Conservation (phyloP, 2,888 invertebrate genomes). For the Trachelus troglodyta region DNA sequence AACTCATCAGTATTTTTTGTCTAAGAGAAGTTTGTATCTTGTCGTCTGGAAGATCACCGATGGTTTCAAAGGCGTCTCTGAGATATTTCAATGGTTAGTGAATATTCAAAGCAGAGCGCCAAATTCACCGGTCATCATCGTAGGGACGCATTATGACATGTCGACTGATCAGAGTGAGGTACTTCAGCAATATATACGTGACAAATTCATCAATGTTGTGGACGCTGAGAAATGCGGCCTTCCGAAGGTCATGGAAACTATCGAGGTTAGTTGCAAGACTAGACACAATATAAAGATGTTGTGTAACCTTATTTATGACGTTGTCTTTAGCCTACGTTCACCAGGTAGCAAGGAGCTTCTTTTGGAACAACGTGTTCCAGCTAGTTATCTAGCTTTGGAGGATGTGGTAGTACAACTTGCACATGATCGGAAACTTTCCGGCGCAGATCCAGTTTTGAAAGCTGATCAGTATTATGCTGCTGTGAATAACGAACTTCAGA, state of each 20-base stretch:
- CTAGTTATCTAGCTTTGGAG: conserved; percentile 93
- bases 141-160: conserved; percentile 96
- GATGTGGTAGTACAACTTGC: conserved; percentile 89
- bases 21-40: conserved; percentile 92
- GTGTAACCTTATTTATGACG: conserved; percentile 92
- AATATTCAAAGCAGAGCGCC: conserved; percentile 95
- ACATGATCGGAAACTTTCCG: conserved; percentile 76
- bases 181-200: conserved; percentile 88
- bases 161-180: conserved; percentile 82
- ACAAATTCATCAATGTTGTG: conserved; percentile 89
- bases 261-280: conserved; percentile 91
- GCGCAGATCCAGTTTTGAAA: conserved; percentile 83
- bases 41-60: conserved; percentile 96
- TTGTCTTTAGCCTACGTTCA: conserved; percentile 89
- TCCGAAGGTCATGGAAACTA: conserved; percentile 91
- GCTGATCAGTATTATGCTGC: conserved; percentile 78
- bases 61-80: conserved; percentile 87
- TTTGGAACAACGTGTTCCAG: conserved; percentile 94
- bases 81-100: conserved; percentile 95
- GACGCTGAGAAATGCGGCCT: conserved; percentile 97
- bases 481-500: conserved; percentile 70
- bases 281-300: conserved; percentile 90
- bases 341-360: conserved; percentile 92
- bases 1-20: conserved; percentile 98
- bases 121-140: conserved; percentile 94